phyloP scores from a whole-genome alignment of 2,797 vertebrate species.

The Lepilemur septentrionalis region DNA sequence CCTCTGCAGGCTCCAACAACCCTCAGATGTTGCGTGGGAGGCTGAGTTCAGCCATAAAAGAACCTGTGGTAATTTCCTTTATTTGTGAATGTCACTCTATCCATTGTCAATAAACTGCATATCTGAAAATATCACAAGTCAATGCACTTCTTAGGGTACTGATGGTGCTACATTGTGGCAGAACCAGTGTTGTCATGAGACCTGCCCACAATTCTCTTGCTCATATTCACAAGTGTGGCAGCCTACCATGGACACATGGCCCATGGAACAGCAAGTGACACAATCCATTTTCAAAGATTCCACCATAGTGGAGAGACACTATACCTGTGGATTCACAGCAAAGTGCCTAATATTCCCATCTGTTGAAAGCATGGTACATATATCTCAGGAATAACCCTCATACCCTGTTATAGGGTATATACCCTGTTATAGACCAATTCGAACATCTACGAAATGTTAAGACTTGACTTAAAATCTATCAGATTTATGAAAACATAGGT shows the following conservation, averaged over 20 bases:
- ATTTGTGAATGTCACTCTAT: neutral
- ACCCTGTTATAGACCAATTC: neutral
- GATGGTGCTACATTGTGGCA: neutral
- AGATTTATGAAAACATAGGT: neutral
- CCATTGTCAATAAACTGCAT: neutral
- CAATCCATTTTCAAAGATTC: neutral
- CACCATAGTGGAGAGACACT: neutral
- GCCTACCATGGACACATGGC: neutral
- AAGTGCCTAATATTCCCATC: neutral
- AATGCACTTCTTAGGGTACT: neutral
- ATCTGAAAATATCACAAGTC: neutral
- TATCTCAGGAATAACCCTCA: neutral
- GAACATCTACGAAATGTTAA: neutral
- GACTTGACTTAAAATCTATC: neutral
- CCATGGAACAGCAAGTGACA: neutral
- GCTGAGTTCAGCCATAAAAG: neutral
- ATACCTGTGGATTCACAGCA: neutral
- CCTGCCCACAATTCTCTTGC: neutral
- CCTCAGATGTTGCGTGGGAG: neutral
- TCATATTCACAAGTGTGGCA: neutral
- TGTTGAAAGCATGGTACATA: neutral
- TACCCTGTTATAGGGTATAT: neutral
- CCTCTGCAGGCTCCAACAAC: constrained; percentile 80
- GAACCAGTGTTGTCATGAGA: neutral
- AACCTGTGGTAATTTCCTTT: neutral